Conservation (phyloP, 1,140 invertebrate species). For the Batillaria attramentaria region DNA sequence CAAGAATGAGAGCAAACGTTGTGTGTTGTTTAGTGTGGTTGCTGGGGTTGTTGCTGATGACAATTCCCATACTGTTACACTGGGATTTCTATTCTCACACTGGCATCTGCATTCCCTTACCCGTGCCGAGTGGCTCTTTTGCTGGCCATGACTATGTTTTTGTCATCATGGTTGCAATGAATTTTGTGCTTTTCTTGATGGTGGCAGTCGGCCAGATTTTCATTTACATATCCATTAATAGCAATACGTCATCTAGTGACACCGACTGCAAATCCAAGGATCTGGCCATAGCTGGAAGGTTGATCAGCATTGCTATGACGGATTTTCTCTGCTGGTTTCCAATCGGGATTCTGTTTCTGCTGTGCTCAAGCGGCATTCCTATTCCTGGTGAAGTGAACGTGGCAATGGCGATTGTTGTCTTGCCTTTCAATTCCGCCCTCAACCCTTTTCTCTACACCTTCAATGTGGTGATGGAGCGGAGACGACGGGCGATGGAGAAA, state of each 20-base stretch:
- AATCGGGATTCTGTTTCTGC: conserved; percentile 30
- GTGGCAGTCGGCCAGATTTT: conserved; percentile 45
- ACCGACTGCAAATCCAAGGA: background rate
- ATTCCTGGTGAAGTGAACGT: conserved; percentile 35
- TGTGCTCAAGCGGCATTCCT: conserved; percentile 8
- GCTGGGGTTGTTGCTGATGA: conserved; percentile 2
- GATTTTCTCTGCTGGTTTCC: conserved; percentile 42
- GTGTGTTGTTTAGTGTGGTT: conserved; percentile 23
- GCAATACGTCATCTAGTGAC: background rate
- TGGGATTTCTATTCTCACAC: conserved; percentile 49
- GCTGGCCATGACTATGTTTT: conserved; percentile 42
- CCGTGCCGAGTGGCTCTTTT: conserved; percentile 30
- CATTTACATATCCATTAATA: background rate
- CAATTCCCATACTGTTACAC: conserved; percentile 23
- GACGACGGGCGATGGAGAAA: background rate
- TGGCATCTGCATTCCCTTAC: conserved; percentile 47
- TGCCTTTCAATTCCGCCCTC: conserved; percentile 39
- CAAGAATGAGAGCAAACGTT: background rate
- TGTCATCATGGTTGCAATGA: conserved; percentile 45
- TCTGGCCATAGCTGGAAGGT: background rate
- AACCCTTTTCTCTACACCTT: conserved; percentile 39
- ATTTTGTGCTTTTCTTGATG: conserved; percentile 42
- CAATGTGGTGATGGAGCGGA: conserved; percentile 16
- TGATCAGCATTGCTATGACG: conserved; percentile 7
- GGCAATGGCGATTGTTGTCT: conserved; percentile 19